These are phyloP conservation scores for Cinara cedri DNA, from an alignment of 2,888 invertebrate species.

Conservation along the genomic window DNA sequence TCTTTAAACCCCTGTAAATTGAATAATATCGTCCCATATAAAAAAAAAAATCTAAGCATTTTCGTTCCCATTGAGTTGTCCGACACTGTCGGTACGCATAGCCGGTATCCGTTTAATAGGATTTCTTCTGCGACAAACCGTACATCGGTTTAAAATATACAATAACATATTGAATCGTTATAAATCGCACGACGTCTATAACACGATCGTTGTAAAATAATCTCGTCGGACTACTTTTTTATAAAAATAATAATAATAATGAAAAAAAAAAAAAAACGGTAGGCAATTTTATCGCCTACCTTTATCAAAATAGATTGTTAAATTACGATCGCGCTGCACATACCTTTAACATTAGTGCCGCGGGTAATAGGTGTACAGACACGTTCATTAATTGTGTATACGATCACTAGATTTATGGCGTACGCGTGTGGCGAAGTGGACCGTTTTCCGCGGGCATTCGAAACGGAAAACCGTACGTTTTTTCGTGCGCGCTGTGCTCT, in stretches of 20 bases:
- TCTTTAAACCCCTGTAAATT: not conserved
- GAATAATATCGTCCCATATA: not conserved
- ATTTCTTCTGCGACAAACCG: not conserved
- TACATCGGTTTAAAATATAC: not conserved
- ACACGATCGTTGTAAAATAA: not conserved
- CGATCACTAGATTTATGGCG: not conserved
- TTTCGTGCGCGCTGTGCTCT: not conserved
- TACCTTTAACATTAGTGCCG: no score
- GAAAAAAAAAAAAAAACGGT: conserved; percentile 22
- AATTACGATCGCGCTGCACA: not conserved
- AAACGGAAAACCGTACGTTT: not conserved
- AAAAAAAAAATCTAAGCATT: no score
- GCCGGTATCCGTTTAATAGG: not conserved
- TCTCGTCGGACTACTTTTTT: not conserved
- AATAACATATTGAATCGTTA: not conserved
- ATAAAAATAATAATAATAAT: no score
- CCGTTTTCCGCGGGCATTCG: no score
- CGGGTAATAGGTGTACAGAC: not conserved
- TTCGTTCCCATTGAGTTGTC: not conserved
- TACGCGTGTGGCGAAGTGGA: no score
- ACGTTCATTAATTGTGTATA: not conserved
- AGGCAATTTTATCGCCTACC: not conserved
- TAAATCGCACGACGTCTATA: not conserved
- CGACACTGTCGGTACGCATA: not conserved
- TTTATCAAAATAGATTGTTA: not conserved